Evolutionary conservation across 92 coral and sea anemone species (phyloP), one percentile per base, ranked within the genome.

Genomic region (Paragorgia papillata): DNA sequence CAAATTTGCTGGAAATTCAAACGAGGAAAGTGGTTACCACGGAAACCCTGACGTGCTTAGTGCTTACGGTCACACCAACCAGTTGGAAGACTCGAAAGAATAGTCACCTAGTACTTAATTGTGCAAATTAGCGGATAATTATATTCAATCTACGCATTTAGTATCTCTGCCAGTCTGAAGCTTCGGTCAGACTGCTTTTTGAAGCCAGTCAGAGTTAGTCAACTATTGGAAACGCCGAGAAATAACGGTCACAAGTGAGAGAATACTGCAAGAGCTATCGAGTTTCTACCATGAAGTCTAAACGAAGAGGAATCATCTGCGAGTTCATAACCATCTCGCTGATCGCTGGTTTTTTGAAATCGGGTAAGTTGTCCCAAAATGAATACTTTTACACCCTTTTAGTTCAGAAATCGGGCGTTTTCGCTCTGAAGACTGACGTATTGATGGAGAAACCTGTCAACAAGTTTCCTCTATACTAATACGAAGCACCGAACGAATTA

Each of bases 121-220:
- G 75, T 68, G 59, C 32, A 68, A 68, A 39, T 22, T 28, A 21
- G 34, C 31, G 39, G 48, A 48, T 68, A 68, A 68, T 68, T 46
- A 46, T 46, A 46, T 49, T 46, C 60, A 46, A 1, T 64, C 37
- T 5, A 64, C 51, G 71, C 28, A n/a, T 49, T 27, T 49, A 39
- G 32, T 66, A 66, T 54, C 34, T 54, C 30, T 68, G 75, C 22
- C 29, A 68, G 24, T 2, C 7, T 9, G 12, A 68, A 25, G 41
- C 17, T 44, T 68, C 1, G 1, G 28, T 0, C 50, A 68, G 59
- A 44, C 54, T 27, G 59, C 19, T 21, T 33, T 27, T 21, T 28
- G 34, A 0, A 30, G 20, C 59, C 75, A 46, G 19, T 31, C n/a
- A 18, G 73, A 25, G n/a, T 13, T 3, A 20, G 40, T 21, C 31